Conservation (phyloP, 2,888 invertebrate species). For the Amphipyra berbera region DNA sequence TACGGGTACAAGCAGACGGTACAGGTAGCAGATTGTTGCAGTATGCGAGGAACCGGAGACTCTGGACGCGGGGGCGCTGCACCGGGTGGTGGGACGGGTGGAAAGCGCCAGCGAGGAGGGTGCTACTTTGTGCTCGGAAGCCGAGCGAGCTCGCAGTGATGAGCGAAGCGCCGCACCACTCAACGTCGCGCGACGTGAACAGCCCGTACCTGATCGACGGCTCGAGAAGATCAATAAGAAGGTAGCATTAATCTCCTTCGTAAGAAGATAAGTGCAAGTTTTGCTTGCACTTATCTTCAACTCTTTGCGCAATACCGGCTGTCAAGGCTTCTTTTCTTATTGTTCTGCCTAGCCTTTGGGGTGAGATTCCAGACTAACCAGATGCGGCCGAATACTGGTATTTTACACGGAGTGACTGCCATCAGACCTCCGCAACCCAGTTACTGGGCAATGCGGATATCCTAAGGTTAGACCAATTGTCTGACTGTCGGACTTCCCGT, state of each 20-base stretch:
- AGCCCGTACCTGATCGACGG: conserved; percentile 78
- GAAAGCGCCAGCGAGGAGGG: conserved; percentile 53
- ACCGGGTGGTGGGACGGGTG: conserved; percentile 65
- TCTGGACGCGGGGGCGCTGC: conserved; percentile 72
- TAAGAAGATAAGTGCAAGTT: too few relatives aligned
- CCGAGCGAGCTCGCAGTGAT: conserved; percentile 77
- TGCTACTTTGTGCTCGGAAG: conserved; percentile 60
- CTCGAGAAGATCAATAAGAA: conserved; percentile 89
- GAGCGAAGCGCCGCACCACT: conserved; percentile 79
- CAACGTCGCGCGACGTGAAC: conserved; percentile 71
- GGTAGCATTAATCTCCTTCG: conserved; percentile 60
- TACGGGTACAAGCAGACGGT: conserved; percentile 20
- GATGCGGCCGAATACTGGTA: too few relatives aligned
- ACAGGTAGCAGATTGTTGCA: conserved; percentile 46
- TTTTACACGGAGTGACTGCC: too few relatives aligned
- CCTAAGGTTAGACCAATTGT: too few relatives aligned
- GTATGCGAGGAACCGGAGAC: conserved; percentile 80
- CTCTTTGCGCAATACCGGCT: too few relatives aligned
- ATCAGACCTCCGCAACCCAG: too few relatives aligned
- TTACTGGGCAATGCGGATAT: too few relatives aligned
- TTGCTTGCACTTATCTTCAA: too few relatives aligned
- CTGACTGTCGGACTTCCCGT: too few relatives aligned
- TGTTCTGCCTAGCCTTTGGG: too few relatives aligned
- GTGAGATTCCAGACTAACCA: too few relatives aligned
- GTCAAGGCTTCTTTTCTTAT: too few relatives aligned